Conservation (phyloP, 2,888 invertebrate species). For the Copidosoma aretas region DNA sequence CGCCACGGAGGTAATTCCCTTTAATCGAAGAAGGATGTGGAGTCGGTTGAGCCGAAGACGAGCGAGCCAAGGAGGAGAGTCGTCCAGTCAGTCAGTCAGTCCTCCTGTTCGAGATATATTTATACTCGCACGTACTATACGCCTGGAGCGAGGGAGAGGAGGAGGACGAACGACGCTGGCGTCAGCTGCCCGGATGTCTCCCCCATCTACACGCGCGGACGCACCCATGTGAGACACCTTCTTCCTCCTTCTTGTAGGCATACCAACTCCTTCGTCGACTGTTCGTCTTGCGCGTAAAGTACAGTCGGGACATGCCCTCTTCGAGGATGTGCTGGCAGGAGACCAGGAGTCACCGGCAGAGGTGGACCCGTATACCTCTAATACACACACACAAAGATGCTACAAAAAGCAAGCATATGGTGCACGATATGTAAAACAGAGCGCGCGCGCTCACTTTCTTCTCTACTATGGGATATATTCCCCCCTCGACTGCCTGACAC, state of each 20-base stretch:
- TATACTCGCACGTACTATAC: not conserved
- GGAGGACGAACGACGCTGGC: conserved; percentile 51
- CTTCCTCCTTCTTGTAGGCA: conserved; percentile 53
- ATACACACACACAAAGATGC: not conserved
- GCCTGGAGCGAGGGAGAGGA: conserved; percentile 2
- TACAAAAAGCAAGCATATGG: too few relatives aligned
- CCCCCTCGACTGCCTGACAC: too few relatives aligned
- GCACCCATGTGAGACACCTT: conserved; percentile 63
- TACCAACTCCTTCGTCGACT: too few relatives aligned
- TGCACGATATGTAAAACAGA: too few relatives aligned
- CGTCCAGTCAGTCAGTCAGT: conserved; percentile 55
- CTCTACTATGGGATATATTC: too few relatives aligned
- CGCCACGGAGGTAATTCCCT: conserved; percentile 58
- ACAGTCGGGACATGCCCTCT: conserved; percentile 39
- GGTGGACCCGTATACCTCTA: conserved; percentile 55
- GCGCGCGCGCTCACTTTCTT: too few relatives aligned
- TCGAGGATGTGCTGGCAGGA: conserved; percentile 23
- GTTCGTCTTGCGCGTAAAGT: conserved; percentile 45
- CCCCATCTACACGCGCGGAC: conserved; percentile 59
- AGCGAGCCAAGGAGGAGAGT: conserved; percentile 52
- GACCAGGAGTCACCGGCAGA: conserved; percentile 29
- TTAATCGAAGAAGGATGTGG: conserved; percentile 63
- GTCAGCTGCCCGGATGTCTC: conserved; percentile 64
- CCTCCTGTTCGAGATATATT: conserved; percentile 51
- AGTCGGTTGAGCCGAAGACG: conserved; percentile 59